Evolutionary conservation across 2,113 vertebrate species (phyloP).

Genomic region (Argyrosomus japonicus): DNA sequence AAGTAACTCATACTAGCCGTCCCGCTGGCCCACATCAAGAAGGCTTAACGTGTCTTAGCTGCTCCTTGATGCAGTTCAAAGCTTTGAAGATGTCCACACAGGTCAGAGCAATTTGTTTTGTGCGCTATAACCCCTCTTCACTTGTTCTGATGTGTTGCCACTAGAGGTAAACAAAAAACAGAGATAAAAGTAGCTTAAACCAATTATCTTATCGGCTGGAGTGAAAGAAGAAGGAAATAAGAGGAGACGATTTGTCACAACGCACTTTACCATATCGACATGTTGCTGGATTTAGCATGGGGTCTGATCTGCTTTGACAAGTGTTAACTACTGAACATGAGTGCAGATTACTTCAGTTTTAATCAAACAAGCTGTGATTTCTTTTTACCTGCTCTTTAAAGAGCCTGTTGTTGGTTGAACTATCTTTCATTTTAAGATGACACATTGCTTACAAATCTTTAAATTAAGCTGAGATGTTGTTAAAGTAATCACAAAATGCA

Average conservation of each 20-base stretch:
- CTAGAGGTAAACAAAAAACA: constrained; percentile 15
- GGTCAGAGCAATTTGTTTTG: constrained; percentile 26
- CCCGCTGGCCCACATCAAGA: constrained; percentile 14
- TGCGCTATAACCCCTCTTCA: not conserved
- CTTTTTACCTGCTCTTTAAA: constrained; percentile 4
- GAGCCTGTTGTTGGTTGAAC: not conserved
- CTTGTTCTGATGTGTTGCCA: constrained; percentile 38
- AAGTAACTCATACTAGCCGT: constrained; percentile 1
- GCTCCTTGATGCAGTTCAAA: constrained; percentile 33
- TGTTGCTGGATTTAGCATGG: constrained; percentile 50
- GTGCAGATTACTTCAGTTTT: constrained; percentile 53
- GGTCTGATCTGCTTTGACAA: constrained; percentile 61
- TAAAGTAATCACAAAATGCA: not conserved
- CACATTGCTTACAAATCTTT: not conserved
- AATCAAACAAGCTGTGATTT: constrained; percentile 24
- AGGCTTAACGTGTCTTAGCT: constrained; percentile 7
- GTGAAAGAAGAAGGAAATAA: constrained; percentile 38
- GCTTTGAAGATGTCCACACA: constrained; percentile 22
- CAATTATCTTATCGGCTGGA: constrained; percentile 48
- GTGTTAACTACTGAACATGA: constrained; percentile 53
- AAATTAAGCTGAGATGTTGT: not conserved
- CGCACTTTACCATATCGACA: constrained; percentile 19
- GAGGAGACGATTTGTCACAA: constrained; percentile 54
- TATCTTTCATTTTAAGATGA: not conserved
- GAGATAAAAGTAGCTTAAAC: constrained; percentile 57